Conservation (phyloP, 2,113 vertebrate genomes). For the Triplophysa siluroides region DNA sequence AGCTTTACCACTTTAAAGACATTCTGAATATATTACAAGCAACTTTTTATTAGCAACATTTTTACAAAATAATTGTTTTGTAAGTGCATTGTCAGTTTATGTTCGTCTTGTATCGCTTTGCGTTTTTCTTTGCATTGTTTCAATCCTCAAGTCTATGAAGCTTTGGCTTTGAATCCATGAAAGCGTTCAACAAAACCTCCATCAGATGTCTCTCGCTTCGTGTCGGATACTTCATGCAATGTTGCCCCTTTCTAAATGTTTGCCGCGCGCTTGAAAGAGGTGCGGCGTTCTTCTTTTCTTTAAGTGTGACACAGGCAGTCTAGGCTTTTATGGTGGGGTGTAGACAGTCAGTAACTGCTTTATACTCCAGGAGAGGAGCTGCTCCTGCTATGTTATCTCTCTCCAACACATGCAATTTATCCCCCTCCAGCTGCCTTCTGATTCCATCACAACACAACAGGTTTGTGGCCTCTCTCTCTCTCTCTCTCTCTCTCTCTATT, state of each 20-base stretch:
- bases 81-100: not conserved
- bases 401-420: slow-evolving; percentile 46
- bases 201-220: not conserved
- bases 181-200: not conserved
- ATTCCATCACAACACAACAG: slow-evolving; percentile 56
- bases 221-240: slow-evolving; percentile 24
- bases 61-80: not conserved
- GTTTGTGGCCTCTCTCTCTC: slow-evolving; percentile 11
- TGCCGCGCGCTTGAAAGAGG: slow-evolving; percentile 38
- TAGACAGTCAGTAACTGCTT: slow-evolving; percentile 39
- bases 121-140: not conserved
- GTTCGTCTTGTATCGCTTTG: not conserved
- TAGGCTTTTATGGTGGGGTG: slow-evolving; percentile 27
- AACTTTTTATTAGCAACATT: not conserved
- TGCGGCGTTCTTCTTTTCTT: slow-evolving; percentile 41
- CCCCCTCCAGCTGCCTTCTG: slow-evolving; percentile 34
- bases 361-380: slow-evolving; percentile 42
- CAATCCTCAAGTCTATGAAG: not conserved
- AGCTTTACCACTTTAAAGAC: not conserved
- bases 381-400: slow-evolving; percentile 51
- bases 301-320: slow-evolving; percentile 42
- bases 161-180: not conserved
- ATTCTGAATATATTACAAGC: not conserved
- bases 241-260: slow-evolving; percentile 29
- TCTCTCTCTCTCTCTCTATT: not conserved